Conservation (phyloP, 2,113 vertebrate species). For the Stigmatopora argus region DNA sequence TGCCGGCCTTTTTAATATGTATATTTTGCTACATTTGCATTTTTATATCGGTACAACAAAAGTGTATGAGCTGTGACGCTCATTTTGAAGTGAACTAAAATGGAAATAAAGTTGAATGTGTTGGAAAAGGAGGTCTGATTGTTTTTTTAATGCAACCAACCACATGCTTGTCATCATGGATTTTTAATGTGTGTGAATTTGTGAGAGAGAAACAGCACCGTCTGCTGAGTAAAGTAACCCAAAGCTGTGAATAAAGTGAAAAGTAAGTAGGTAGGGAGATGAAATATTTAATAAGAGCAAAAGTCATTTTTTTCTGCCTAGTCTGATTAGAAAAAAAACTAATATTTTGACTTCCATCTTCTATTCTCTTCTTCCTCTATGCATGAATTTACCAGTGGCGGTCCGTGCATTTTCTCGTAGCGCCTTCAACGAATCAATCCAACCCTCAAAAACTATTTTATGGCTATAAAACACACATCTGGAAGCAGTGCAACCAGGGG, state of each 20-base stretch:
- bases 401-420: too few relatives aligned
- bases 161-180: constrained; percentile 24
- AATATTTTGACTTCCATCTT: not conserved
- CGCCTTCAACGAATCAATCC: too few relatives aligned
- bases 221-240: not conserved
- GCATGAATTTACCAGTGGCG: not conserved
- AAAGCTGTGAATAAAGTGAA: not conserved
- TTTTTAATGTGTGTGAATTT: constrained; percentile 22
- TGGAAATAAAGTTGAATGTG: constrained; percentile 28
- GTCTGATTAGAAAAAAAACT: not conserved
- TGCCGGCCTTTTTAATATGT: not conserved
- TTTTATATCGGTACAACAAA: not conserved
- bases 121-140: constrained; percentile 16
- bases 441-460: too few relatives aligned
- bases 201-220: constrained; percentile 5
- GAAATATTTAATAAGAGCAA: not conserved
- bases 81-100: constrained; percentile 13
- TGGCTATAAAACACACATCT: too few relatives aligned
- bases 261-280: not conserved
- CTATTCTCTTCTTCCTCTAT: not conserved
- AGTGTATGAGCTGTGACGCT: not conserved
- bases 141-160: constrained; percentile 7
- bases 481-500: too few relatives aligned
- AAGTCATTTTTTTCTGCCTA: not conserved
- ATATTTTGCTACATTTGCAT: constrained; percentile 6